phyloP scores from a whole-genome alignment of 2,797 vertebrate species.

The Fistularia tabacaria region DNA sequence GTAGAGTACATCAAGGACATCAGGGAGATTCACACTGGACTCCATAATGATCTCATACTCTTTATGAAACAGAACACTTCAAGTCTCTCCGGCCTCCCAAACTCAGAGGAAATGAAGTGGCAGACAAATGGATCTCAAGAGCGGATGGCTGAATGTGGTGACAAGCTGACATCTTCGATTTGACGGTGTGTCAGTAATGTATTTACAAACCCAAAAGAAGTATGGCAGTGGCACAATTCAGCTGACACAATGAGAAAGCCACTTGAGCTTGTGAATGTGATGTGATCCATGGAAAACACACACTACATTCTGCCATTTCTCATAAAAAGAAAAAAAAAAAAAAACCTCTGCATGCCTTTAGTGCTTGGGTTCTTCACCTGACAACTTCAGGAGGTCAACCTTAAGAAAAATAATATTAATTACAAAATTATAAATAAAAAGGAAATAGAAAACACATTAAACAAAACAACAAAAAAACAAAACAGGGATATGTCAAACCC shows the following conservation, averaged over 20 bases:
- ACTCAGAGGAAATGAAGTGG: conserved; percentile 12
- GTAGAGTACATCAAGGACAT: conserved; percentile 13
- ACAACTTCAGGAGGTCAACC: too few species aligned
- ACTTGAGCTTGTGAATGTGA: conserved; percentile 4
- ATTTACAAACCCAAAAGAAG: conserved; percentile 20
- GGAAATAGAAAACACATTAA: too few species aligned
- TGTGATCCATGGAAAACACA: conserved; percentile 17
- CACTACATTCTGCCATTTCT: conserved; percentile 14
- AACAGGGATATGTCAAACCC: too few species aligned
- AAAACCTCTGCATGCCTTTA: too few species aligned
- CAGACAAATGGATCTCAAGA: conserved; percentile 8
- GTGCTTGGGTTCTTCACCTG: too few species aligned
- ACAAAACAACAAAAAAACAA: too few species aligned
- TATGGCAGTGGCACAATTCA: conserved; percentile 11
- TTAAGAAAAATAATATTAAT: too few species aligned
- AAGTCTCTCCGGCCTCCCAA: not conserved
- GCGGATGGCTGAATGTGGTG: not conserved
- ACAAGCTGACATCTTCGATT: conserved; percentile 20
- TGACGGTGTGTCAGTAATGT: conserved; percentile 12
- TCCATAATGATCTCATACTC: conserved; percentile 1
- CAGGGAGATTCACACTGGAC: not conserved
- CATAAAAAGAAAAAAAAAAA: not conserved
- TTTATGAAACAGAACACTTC: conserved; percentile 8
- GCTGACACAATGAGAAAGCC: conserved; percentile 17
- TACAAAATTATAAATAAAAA: too few species aligned